Evolutionary conservation across 64 coral and sea anemone species (phyloP).

Genomic region (Pocillopora verrucosa): DNA sequence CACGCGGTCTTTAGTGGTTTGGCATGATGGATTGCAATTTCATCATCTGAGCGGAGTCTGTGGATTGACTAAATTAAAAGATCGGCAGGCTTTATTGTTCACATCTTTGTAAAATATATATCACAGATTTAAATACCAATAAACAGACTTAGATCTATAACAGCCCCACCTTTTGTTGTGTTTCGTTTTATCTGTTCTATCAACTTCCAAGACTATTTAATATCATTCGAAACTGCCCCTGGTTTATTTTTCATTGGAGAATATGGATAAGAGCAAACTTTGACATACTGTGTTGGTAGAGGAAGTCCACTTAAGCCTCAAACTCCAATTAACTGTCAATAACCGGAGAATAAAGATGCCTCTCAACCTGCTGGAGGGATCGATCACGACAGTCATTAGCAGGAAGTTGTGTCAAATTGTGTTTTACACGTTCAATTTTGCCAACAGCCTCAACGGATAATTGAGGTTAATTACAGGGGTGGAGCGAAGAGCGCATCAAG

Average conservation of each 20-base stretch:
- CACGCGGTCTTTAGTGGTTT: not conserved
- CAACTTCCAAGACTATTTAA: too few relatives aligned
- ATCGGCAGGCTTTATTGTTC: not conserved
- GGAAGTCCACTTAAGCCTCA: not conserved
- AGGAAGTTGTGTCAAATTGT: too few relatives aligned
- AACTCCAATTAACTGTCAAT: too few relatives aligned
- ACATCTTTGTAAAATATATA: not conserved
- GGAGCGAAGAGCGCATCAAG: not conserved
- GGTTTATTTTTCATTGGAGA: too few relatives aligned
- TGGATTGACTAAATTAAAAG: not conserved
- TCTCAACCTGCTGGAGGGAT: too few relatives aligned
- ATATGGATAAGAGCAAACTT: too few relatives aligned
- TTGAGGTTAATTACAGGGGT: constrained; percentile 14
- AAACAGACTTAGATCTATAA: not conserved
- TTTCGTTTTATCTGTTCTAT: too few relatives aligned
- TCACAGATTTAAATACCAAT: not conserved
- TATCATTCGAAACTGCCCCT: too few relatives aligned
- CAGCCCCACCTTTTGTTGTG: too few relatives aligned
- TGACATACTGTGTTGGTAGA: not conserved
- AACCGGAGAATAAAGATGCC: too few relatives aligned
- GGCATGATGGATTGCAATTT: constrained; percentile 12
- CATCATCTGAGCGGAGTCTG: constrained; percentile 12
- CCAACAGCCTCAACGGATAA: not conserved
- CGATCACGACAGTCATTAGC: too few relatives aligned
- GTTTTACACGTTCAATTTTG: not conserved